phyloP scores from a whole-genome alignment of 2,797 vertebrate species.

The Myoxocephalus aenaeus region DNA sequence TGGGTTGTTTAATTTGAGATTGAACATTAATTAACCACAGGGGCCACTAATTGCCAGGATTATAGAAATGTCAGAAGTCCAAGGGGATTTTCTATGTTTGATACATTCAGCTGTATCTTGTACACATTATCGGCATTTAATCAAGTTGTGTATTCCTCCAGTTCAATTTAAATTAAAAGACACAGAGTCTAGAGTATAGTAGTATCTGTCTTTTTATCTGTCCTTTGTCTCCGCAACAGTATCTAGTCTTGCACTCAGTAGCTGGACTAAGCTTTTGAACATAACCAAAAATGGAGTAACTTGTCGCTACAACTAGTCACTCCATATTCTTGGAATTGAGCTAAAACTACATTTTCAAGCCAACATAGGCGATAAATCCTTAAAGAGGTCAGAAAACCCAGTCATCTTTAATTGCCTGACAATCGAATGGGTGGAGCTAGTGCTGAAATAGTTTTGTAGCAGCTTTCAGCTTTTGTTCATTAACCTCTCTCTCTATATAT shows the following conservation, averaged over 20 bases:
- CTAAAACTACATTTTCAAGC: not conserved
- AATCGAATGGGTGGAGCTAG: not conserved
- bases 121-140: not conserved
- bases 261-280: no score
- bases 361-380: no score
- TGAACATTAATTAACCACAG: not conserved
- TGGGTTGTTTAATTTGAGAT: constrained; percentile 7
- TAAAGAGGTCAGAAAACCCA: not conserved
- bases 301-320: not conserved
- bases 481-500: not conserved
- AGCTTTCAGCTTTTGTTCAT: not conserved
- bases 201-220: not conserved
- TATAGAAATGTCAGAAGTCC: not conserved
- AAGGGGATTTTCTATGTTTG: not conserved
- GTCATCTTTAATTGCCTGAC: not conserved
- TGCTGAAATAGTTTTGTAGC: not conserved
- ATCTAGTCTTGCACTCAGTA: no score
- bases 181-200: not conserved
- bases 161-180: not conserved
- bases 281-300: not conserved
- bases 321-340: not conserved
- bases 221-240: no score
- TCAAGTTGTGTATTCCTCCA: not conserved
- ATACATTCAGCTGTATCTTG: not conserved
- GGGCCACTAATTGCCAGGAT: not conserved